These are phyloP conservation scores for Ceyx erithaca DNA, from an alignment of 2,797 vertebrate species.

Conservation along the genomic window DNA sequence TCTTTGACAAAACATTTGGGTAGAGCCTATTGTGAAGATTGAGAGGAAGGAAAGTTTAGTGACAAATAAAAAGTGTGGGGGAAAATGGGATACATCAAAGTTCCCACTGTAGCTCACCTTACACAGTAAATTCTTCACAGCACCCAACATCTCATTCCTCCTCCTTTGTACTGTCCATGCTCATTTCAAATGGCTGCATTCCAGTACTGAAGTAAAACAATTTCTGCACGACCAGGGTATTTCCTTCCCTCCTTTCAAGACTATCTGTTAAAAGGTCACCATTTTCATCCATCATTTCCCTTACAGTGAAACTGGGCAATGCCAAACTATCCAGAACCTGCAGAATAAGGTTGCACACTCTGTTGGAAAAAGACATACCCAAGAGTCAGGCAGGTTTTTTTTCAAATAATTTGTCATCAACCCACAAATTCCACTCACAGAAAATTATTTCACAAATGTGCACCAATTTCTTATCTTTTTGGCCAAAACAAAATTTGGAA, in stretches of 20 bases:
- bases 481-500: background rate
- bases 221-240: background rate
- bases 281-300: background rate
- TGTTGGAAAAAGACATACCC: background rate
- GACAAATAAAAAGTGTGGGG: background rate
- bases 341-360: background rate
- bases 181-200: background rate
- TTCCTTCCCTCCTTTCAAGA: background rate
- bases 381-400: background rate
- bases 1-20: background rate
- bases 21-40: background rate
- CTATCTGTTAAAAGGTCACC: background rate
- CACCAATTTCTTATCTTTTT: background rate
- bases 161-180: rapidly evolving
- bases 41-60: background rate
- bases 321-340: background rate
- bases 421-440: background rate
- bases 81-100: background rate
- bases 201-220: background rate
- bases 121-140: background rate
- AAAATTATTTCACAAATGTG: background rate
- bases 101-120: background rate
- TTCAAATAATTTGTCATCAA: background rate
- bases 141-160: background rate
- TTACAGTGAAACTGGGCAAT: background rate